Evolutionary conservation across 2,113 vertebrate species (phyloP).

Genomic region (Equus quagga): DNA sequence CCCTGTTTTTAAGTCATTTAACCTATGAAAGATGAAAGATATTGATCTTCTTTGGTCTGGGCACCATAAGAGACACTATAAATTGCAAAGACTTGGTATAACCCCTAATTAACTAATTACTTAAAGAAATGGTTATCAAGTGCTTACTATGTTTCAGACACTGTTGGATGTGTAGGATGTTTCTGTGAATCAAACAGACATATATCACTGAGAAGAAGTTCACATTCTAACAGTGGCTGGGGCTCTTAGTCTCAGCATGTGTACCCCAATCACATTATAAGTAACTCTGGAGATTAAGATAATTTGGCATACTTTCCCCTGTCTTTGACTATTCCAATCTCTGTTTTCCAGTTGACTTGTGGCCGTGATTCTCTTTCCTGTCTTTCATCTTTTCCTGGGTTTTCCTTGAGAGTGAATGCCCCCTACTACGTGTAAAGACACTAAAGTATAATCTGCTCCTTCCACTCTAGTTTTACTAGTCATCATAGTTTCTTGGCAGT

Average conservation of each 20-base stretch:
- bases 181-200: neutral
- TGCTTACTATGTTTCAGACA: neutral
- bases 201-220: neutral
- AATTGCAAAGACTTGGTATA: neutral
- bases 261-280: accelerated
- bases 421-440: neutral
- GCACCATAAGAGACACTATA: neutral
- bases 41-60: neutral
- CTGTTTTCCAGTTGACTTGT: neutral
- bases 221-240: neutral
- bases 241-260: neutral
- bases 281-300: neutral
- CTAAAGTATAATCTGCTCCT: accelerated
- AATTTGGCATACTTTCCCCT: neutral
- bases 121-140: neutral
- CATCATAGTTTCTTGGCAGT: neutral
- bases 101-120: neutral
- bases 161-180: neutral
- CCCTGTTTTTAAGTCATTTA: neutral
- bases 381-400: neutral
- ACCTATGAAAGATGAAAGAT: neutral
- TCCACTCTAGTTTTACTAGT: neutral
- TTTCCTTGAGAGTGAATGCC: neutral
- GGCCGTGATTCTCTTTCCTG: neutral
- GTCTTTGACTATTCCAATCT: neutral